Conservation (phyloP, 2,888 invertebrate species). For the Eulithis prunata region DNA sequence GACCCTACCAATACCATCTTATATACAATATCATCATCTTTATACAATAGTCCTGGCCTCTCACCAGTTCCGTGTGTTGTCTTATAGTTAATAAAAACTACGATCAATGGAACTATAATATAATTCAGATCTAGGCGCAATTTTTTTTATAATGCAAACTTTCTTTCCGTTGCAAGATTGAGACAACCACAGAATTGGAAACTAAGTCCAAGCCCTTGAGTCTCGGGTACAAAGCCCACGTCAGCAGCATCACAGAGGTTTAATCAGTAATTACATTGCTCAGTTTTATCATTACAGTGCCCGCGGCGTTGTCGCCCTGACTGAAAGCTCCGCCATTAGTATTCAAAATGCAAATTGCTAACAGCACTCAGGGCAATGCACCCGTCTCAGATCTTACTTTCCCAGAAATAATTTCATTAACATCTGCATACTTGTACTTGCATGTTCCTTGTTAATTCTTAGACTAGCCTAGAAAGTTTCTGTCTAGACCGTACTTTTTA, state of each 20-base stretch:
- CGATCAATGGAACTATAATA: too few species aligned
- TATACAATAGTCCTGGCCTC: too few species aligned
- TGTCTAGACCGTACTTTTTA: constrained; percentile 30
- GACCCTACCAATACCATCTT: too few species aligned
- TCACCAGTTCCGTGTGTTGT: too few species aligned
- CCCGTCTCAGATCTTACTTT: constrained; percentile 78
- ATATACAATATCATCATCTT: too few species aligned
- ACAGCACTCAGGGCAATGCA: constrained; percentile 73
- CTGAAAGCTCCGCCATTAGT: constrained; percentile 72
- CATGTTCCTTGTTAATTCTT: constrained; percentile 64
- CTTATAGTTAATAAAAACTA: too few species aligned
- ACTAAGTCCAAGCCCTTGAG: background rate
- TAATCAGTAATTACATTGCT: constrained; percentile 63
- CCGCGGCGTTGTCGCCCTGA: constrained; percentile 62
- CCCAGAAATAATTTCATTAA: constrained; percentile 82
- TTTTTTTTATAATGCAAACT: too few species aligned
- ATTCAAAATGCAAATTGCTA: constrained; percentile 81
- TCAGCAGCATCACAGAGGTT: constrained; percentile 40
- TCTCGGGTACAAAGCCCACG: background rate
- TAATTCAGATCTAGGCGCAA: too few species aligned
- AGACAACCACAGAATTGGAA: too few species aligned
- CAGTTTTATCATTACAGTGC: constrained; percentile 65
- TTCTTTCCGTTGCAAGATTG: too few species aligned
- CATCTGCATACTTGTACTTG: constrained; percentile 75
- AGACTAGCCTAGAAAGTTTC: constrained; percentile 57